Conservation (phyloP, 2,113 vertebrate species). For the Tinamus guttatus region DNA sequence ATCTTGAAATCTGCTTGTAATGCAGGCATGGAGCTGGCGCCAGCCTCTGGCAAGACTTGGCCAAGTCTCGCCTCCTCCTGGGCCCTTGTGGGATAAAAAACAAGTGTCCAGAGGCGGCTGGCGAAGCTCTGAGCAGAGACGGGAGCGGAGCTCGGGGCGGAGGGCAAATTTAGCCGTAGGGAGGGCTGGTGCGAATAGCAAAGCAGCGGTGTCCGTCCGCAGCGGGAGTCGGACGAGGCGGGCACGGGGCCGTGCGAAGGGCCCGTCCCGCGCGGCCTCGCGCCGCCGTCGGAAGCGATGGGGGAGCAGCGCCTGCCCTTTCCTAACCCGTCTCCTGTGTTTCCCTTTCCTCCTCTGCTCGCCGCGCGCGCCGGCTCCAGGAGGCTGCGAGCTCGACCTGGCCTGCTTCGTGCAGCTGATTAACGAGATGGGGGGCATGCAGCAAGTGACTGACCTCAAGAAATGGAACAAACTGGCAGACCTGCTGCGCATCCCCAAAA, state of each 20-base stretch:
- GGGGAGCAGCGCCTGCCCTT: accelerated
- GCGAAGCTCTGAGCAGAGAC: background rate
- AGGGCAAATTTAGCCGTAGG: background rate
- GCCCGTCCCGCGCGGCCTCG: accelerated
- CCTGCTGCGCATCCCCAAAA: constrained; percentile 94
- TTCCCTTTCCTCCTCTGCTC: constrained; percentile 39
- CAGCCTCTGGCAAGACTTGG: background rate
- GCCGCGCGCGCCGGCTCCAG: constrained; percentile 30
- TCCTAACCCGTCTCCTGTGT: background rate
- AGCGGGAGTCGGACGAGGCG: accelerated
- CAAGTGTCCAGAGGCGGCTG: accelerated
- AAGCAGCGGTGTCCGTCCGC: accelerated
- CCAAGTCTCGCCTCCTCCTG: accelerated
- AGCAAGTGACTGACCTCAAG: constrained; percentile 99
- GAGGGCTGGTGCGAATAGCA: background rate
- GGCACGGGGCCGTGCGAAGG: background rate
- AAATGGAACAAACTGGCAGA: constrained; percentile 99
- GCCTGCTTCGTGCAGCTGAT: constrained; percentile 98
- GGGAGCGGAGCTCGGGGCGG: background rate
- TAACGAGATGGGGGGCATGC: constrained; percentile 99
- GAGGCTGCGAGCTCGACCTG: constrained; percentile 98
- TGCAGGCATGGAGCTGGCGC: background rate
- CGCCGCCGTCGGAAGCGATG: background rate
- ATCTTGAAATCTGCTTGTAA: background rate
- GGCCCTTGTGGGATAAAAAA: background rate